These are phyloP conservation scores for Malurus melanocephalus DNA, from an alignment of 2,113 vertebrate genomes.

Conservation along the genomic window DNA sequence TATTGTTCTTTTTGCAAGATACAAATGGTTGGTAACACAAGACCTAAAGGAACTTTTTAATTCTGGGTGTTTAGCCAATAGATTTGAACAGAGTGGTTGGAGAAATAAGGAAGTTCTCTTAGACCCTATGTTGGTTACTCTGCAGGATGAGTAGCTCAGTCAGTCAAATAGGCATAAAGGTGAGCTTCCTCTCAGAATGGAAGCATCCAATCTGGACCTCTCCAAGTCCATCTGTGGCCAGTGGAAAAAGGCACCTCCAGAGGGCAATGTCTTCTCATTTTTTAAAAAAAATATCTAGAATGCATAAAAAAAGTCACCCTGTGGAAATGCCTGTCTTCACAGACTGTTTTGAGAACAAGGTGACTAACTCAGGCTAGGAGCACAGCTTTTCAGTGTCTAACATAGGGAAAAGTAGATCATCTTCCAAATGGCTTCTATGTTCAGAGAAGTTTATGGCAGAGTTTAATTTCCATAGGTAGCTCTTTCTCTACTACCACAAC, in stretches of 20 bases:
- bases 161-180: not conserved
- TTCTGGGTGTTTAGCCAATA: not conserved
- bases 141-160: not conserved
- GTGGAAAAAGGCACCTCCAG: constrained; percentile 32
- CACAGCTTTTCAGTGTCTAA: not conserved
- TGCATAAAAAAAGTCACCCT: not conserved
- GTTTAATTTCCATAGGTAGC: not conserved
- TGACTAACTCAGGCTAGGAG: not conserved
- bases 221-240: not conserved
- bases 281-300: not conserved
- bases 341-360: not conserved
- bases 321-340: not conserved
- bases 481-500: not conserved
- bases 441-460: not conserved
- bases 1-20: not conserved
- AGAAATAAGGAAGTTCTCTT: not conserved
- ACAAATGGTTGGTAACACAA: not conserved
- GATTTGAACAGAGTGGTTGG: not conserved
- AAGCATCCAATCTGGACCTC: not conserved
- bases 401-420: not conserved
- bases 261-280: constrained; percentile 44
- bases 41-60: not conserved
- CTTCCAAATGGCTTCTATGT: not conserved
- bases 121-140: not conserved
- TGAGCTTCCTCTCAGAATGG: not conserved